Conservation (phyloP, 1,140 invertebrate genomes). For the Schlechtendalia chinensis region DNA sequence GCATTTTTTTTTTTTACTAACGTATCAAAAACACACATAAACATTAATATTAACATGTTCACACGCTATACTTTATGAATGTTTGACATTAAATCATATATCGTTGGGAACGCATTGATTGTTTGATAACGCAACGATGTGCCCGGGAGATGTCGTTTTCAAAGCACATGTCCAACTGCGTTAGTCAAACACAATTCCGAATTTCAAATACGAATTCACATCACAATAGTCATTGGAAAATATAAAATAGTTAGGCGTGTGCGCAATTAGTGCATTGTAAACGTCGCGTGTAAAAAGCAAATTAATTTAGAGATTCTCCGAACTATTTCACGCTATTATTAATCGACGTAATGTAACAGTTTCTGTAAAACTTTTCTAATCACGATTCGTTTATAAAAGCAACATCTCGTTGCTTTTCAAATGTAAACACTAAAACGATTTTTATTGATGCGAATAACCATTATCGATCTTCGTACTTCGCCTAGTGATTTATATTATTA, state of each 20-base stretch:
- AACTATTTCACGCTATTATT: not conserved
- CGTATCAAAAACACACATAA: too few relatives aligned
- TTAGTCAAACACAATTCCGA: not conserved
- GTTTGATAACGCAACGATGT: too few relatives aligned
- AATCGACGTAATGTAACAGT: not conserved
- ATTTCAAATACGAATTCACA: not conserved
- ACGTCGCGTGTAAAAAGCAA: too few relatives aligned
- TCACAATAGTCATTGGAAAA: constrained; percentile 8
- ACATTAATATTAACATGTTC: too few relatives aligned
- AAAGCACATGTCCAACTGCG: not conserved
- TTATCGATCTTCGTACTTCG: not conserved
- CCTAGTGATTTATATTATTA: too few relatives aligned
- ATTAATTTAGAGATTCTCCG: not conserved
- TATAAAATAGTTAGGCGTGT: not conserved
- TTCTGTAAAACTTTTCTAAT: not conserved
- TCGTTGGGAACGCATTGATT: too few relatives aligned
- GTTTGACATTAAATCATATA: too few relatives aligned
- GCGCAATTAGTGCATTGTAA: too few relatives aligned
- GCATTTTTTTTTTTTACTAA: too few relatives aligned
- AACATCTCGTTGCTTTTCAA: not conserved
- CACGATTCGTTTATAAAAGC: not conserved
- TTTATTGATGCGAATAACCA: not conserved
- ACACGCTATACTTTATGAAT: too few relatives aligned
- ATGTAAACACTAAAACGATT: not conserved
- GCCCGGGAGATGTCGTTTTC: not conserved